Evolutionary conservation across 2,113 vertebrate species (phyloP), one percentile per base, ranked within the genome.

Genomic region (Myotis lucifugus): DNA sequence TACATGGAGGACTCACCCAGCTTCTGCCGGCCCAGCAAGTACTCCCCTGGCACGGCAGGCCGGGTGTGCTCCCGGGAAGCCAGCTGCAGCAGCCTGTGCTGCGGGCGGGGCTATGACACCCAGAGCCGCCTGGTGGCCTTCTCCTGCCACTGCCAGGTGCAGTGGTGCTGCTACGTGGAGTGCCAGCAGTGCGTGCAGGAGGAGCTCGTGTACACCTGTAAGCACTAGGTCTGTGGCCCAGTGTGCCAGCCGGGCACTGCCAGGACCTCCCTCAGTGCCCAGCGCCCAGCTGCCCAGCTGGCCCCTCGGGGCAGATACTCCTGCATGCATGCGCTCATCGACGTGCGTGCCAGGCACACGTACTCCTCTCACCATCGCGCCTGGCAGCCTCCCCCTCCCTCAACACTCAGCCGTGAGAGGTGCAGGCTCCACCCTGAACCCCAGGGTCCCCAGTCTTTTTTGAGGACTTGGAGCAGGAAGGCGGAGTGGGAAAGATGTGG

Each of bases 81-180:
- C 94, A 99, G 98, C 97, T 99, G 99, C 61, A 98, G 99, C 98
- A 99, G 99, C 90, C 98, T 99, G 97, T 99, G 99, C 98, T 99
- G 99, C 4, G 99, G 99, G 9, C 98, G 99, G 0, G 99, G 99
- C 66, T 99, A 99, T 12, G 99, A 99, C 98, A 99, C 99, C 14
- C 99, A 99, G 98, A 99, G 99, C 97, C 99, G 97, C 69, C 98
- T 99, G 98, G 99, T 99, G 83, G 99, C 99, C 87, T 99, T 99
- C 97, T 99, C 99, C 66, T 99, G 99, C 98, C 99, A 99, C 97
- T 99, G 99, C 96, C 99, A 99, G 97, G 99, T 99, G 73, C 99
- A 99, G 97, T 99, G 99, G 99, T 99, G 99, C 97, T 99, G 99
- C 98, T 99, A 99, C 1, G 99, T 99, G 95, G 99, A 99, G 98